These are phyloP conservation scores for Bombus confusus DNA, from an alignment of 1,140 invertebrate species.

Conservation along the genomic window DNA sequence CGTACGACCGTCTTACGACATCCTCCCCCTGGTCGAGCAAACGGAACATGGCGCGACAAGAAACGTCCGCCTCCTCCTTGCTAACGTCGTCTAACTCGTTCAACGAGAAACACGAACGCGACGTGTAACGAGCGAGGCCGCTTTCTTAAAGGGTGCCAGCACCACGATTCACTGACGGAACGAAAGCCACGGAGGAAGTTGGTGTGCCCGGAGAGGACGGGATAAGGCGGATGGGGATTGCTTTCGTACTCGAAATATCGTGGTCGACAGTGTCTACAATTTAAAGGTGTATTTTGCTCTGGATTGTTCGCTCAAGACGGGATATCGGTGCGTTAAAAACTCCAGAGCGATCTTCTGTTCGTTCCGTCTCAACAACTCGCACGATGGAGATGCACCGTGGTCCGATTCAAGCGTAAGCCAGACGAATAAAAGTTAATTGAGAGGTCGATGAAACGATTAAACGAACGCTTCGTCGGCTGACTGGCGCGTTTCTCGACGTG, in stretches of 20 bases:
- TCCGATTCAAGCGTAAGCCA: conserved; percentile 22
- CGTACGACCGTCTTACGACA: conserved; percentile 72
- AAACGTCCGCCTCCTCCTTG: conserved; percentile 37
- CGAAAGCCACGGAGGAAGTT: neutral
- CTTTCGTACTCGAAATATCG: neutral
- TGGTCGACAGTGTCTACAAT: neutral
- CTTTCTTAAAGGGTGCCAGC: conserved; percentile 3
- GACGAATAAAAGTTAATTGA: conserved; percentile 46
- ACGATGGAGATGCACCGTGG: conserved; percentile 9
- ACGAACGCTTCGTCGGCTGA: conserved; percentile 1
- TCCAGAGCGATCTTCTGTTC: neutral
- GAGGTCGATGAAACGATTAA: conserved; percentile 52
- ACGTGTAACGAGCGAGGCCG: conserved; percentile 32
- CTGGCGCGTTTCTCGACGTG: neutral
- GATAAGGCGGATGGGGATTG: neutral
- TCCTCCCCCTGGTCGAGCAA: conserved; percentile 50
- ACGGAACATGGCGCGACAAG: conserved; percentile 54
- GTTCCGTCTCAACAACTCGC: too few relatives aligned
- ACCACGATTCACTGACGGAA: neutral
- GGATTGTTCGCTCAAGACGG: too few relatives aligned
- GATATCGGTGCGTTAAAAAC: too few relatives aligned
- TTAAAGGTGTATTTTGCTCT: neutral
- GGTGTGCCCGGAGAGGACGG: too few relatives aligned
- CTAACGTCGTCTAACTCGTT: neutral
- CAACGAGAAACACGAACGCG: conserved; percentile 4